Evolutionary conservation across 2,888 invertebrate genomes (phyloP), one percentile per base, ranked within the genome.

Genomic region (Eulithis prunata): DNA sequence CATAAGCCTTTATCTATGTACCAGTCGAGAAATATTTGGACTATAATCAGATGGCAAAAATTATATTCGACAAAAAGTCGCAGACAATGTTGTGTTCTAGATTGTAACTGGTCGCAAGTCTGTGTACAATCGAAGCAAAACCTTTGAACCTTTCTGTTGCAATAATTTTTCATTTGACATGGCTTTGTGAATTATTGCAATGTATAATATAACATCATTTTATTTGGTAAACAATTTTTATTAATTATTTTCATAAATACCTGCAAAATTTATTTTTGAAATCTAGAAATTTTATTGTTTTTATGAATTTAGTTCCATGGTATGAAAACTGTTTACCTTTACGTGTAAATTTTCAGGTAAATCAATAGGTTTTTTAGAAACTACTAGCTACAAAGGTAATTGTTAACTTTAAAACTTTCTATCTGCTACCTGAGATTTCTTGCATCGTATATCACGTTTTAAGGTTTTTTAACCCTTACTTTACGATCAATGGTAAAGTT

Each of bases 161-260:
- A 87, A 21, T 21, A n/a, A 88, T 86, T 84, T 84, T 89, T 90
- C 71, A 88, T 91, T 91, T 90, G 77, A 84, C 74, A 86, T 80
- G 79, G 90, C 89, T 91, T 90, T 79, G 79, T 90, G 76, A 68
- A 64, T 81, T 80, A 79, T 81, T 84, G 83, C 84, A 81, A 82
- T 80, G 77, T 77, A n/a, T n/a, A 66, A 49, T 60, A 3, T 7
- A 41, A 32, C 32, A 55, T 46, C 41, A 14, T 77, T 76, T 71
- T 70, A 73, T 74, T 75, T 71, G 61, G 74, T 71, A 71, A 74
- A 73, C 69, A 64, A 68, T 66, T 69, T 73, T 74, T 69, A 69
- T 69, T 71, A 41, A 8, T 41, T 41, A 41, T 10, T 41, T 32
- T 32, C 32, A 54, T 52, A 58, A 58, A 62, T 47, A 64, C 56